Base-by-base conservation (phyloP, 2,113 vertebrate species). In the Hippoglossus stenolepis region DNA sequence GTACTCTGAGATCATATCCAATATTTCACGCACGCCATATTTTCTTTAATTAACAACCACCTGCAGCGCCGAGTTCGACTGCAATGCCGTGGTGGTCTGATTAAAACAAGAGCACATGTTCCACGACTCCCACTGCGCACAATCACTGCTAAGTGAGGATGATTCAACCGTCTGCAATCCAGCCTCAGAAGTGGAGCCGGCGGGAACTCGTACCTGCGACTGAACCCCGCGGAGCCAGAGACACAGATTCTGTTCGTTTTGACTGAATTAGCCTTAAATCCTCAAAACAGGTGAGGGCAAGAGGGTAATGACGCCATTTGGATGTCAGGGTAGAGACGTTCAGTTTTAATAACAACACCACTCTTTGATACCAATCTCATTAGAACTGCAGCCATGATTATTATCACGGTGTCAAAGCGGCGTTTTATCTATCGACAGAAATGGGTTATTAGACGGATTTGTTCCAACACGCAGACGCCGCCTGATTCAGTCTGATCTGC, bases 161-260 rank as follows among this genome's bases (percentile, higher is more conserved):
- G 89, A 92, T 75, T 90, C 87, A 92, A 93, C 74, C 0, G 54
- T 64, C 4, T 57, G 90, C 23, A 91, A 91, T 21, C 65, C 73
- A 21, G 73, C 65, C 63, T 68, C 5, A 14, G 58, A 71, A 54
- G 74, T 5, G 38, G 45, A 69, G 64, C 66, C 63, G 64, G 76
- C 18, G 43, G 76, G 40, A 75, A 75, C 18, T 58, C 59, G 43
- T 58, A 83, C 79, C 83, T 77, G 65, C 51, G 40, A 60, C 26
- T 57, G 38, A 65, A 65, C 60, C 0, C 64, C 0, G 70, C 73
- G 62, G 84, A 65, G 65, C 62, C 57, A 49, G 17, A 70, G 47
- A 59, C 49, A 20, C 11, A 64, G 59, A 20, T 18, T 64, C 64
- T 24, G 79, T 80, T 75, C 20, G 80, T 75, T 87, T 62, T 4